These are phyloP conservation scores for Philopedon plagiatum DNA, from an alignment of 2,888 invertebrate genomes.

Conservation along the genomic window DNA sequence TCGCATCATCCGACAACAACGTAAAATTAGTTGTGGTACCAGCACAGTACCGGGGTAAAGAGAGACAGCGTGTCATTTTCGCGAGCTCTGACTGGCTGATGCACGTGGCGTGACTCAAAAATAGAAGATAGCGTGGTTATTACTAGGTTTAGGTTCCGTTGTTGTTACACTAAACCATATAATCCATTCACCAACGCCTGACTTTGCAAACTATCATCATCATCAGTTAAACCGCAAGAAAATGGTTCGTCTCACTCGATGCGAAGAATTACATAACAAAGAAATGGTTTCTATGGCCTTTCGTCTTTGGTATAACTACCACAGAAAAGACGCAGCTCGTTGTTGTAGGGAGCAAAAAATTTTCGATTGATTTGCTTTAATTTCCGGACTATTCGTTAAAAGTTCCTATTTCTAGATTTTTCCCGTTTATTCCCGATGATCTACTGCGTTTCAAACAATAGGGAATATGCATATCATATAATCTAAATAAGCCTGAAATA, in stretches of 20 bases:
- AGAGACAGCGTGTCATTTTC: slow-evolving; percentile 16
- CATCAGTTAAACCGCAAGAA: background rate
- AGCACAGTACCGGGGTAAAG: background rate
- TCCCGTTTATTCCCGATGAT: no score
- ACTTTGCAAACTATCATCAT: background rate
- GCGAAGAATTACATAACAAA: no score
- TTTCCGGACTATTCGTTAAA: no score
- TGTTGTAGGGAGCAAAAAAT: no score
- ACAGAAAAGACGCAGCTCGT: no score
- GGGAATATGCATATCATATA: no score
- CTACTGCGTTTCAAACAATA: no score
- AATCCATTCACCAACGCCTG: background rate
- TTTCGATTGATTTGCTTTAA: no score
- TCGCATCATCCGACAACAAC: background rate
- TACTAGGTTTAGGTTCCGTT: background rate
- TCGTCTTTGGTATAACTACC: no score
- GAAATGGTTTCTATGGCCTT: no score
- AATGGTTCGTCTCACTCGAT: background rate
- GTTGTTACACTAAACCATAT: background rate
- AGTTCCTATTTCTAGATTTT: no score
- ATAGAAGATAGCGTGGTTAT: background rate
- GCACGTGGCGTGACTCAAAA: slow-evolving; percentile 44
- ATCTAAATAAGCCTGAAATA: no score
- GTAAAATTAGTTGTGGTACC: background rate
- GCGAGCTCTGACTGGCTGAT: slow-evolving; percentile 21